phyloP scores from a whole-genome alignment of 2,113 vertebrate genomes.

The Alosa alosa region DNA sequence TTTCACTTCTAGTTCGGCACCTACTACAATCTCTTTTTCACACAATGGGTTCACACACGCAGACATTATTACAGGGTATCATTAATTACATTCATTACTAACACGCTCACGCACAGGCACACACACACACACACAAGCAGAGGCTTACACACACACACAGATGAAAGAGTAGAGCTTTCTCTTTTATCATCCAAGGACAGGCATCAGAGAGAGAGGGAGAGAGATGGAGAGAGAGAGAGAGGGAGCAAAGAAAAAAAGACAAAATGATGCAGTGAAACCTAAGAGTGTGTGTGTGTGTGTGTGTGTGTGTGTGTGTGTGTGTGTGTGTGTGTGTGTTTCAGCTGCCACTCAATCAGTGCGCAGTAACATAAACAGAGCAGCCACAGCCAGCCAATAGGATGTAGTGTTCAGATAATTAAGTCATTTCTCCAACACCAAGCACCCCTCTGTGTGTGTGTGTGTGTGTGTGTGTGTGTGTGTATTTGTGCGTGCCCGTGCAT shows the following conservation, averaged over 20 bases:
- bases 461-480: background rate
- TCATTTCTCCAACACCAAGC: constrained; percentile 3
- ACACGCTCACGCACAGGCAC: background rate
- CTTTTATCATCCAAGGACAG: constrained; percentile 54
- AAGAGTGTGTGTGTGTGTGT: constrained; percentile 23
- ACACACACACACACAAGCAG: constrained; percentile 4
- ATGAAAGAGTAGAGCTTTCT: constrained; percentile 47
- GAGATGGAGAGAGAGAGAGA: background rate
- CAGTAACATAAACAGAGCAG: constrained; percentile 4
- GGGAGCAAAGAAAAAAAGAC: constrained; percentile 10
- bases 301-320: constrained; percentile 18
- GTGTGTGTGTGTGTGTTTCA: background rate
- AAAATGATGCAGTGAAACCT: constrained; percentile 43
- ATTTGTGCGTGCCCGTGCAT: background rate
- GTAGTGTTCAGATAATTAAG: constrained; percentile 14
- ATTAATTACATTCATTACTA: too few species aligned
- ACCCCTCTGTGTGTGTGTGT: background rate
- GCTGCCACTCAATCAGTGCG: constrained; percentile 15
- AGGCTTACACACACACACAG: constrained; percentile 22
- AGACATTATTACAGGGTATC: too few species aligned
- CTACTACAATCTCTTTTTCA: constrained; percentile 14
- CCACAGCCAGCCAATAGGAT: constrained; percentile 13
- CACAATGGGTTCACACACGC: background rate
- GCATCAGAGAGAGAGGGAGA: constrained; percentile 42
- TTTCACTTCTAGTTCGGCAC: background rate